A percentile compares a stretch with the other conserved stretches of the same genome.
phyloP scores from a whole-genome alignment of 2,797 vertebrate species.

The Fratercula arctica region DNA sequence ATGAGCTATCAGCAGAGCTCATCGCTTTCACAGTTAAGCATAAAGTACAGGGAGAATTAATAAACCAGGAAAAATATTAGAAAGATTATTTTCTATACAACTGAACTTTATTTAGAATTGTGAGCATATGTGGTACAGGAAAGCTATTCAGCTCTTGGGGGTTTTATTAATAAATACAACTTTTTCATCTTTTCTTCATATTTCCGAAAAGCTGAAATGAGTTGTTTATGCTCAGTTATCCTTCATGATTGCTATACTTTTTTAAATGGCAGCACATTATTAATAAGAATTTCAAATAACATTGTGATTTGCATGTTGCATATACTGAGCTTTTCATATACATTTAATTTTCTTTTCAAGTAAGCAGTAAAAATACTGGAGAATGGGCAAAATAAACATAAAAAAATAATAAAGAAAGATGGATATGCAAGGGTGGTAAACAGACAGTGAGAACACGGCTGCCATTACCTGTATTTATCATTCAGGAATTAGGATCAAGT shows the following conservation, averaged over 20 bases:
- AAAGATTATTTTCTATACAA: not conserved
- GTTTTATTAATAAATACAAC: not conserved
- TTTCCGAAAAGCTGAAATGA: not conserved
- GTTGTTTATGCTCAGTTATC: not conserved
- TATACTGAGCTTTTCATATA: not conserved
- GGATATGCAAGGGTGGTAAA: not conserved
- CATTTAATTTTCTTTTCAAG: not conserved
- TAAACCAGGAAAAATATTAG: not conserved
- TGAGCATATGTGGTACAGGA: not conserved
- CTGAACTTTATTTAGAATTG: not conserved
- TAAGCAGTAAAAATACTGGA: not conserved
- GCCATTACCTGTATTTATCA: not conserved
- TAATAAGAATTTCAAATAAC: not conserved
- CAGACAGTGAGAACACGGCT: not conserved
- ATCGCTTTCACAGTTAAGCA: not conserved
- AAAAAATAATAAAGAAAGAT: not conserved
- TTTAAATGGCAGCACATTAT: not conserved
- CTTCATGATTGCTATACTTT: not conserved
- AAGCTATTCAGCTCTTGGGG: not conserved
- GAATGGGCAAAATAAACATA: not conserved
- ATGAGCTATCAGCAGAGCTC: not conserved
- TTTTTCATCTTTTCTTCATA: not conserved
- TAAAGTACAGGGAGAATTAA: not conserved
- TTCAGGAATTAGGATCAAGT: not conserved
- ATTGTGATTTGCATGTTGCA: not conserved